A percentile compares a stretch with the other conserved stretches of the same genome.
Conservation (phyloP, 2,888 invertebrate genomes). For the Amitus sp. region DNA sequence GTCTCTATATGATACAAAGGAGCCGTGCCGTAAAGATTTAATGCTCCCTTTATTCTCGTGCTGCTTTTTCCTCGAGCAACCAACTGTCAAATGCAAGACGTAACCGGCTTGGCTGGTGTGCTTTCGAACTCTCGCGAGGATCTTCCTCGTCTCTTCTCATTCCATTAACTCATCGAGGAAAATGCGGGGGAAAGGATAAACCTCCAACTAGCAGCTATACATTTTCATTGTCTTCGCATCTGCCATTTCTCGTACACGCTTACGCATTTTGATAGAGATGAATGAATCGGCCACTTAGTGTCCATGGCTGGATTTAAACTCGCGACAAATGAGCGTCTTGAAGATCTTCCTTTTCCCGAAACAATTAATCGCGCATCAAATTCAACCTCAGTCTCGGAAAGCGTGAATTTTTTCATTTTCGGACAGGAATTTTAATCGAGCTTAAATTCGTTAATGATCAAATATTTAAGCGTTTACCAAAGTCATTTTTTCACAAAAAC, state of each 20-base stretch:
- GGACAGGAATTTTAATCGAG: no score
- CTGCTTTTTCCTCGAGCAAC: conserved; percentile 10
- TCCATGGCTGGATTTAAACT: conserved; percentile 26
- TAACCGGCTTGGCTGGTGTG: conserved; percentile 12
- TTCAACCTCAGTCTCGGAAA: no score
- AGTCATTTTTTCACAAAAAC: no score
- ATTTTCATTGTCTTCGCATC: conserved; percentile 40
- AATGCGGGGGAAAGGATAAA: conserved; percentile 29
- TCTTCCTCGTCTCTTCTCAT: conserved; percentile 30
- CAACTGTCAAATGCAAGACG: conserved; percentile 37
- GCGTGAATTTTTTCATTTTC: no score
- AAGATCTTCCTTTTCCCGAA: not conserved
- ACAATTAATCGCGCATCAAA: no score
- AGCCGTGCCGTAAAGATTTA: conserved; percentile 12
- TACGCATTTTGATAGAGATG: conserved; percentile 39
- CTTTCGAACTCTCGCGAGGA: conserved; percentile 31
- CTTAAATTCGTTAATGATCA: no score
- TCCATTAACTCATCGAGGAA: conserved; percentile 31
- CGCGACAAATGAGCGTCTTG: conserved; percentile 7
- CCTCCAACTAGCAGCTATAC: conserved; percentile 27
- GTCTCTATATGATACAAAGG: conserved; percentile 30
- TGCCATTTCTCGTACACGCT: conserved; percentile 31
- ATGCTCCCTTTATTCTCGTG: no score
- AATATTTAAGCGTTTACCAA: no score
- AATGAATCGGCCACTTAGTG: conserved; percentile 34